Evolutionary conservation across 2,113 vertebrate species (phyloP).

Genomic region (Melanerpes formicivorus): DNA sequence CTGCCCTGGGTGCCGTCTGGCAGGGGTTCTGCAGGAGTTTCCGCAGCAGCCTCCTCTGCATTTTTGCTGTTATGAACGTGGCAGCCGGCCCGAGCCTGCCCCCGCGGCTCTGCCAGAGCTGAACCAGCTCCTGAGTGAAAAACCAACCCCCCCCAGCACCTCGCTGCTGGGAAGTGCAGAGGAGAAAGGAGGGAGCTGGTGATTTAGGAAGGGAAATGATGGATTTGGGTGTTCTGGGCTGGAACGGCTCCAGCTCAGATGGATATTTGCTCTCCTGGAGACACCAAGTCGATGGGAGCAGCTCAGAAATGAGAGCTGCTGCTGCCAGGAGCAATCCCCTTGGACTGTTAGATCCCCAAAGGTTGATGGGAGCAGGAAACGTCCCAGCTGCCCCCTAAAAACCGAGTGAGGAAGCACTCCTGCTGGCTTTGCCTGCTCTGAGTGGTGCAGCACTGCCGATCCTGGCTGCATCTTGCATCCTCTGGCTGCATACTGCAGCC

Average conservation of each 20-base stretch:
- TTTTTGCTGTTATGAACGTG: constrained; percentile 76
- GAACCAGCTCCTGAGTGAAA: background rate
- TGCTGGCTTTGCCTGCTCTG: background rate
- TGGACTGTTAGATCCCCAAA: accelerated
- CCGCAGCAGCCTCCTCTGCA: constrained; percentile 69
- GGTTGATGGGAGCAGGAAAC: background rate
- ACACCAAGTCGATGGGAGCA: accelerated
- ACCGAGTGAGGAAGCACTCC: background rate
- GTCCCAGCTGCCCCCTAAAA: background rate
- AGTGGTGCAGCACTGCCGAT: no score
- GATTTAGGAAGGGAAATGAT: background rate
- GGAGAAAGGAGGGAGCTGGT: background rate
- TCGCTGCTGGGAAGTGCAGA: background rate
- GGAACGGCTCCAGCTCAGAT: background rate
- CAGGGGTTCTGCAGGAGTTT: constrained; percentile 55
- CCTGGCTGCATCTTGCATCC: background rate
- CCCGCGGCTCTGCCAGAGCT: background rate
- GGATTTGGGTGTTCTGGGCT: background rate
- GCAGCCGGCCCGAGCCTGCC: constrained; percentile 70
- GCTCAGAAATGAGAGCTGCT: background rate
- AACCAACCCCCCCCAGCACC: background rate
- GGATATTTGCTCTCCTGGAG: background rate
- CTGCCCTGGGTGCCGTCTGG: background rate
- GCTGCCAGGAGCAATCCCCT: background rate
- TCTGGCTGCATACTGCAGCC: background rate